phyloP scores from a whole-genome alignment of 2,797 vertebrate species.

The Platyrinchus mystaceus region DNA sequence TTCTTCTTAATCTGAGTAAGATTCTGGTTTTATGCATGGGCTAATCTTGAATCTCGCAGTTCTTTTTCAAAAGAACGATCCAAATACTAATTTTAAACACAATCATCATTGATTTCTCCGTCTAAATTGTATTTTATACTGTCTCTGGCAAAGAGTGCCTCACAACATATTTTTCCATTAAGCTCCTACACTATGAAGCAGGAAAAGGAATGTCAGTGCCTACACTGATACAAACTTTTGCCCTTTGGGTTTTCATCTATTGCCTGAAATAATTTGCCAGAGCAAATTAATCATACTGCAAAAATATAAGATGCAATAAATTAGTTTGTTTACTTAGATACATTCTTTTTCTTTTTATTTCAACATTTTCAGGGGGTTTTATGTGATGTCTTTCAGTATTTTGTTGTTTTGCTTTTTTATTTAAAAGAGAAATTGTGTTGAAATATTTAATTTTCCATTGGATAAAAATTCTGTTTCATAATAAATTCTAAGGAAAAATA shows the following conservation, averaged over 20 bases:
- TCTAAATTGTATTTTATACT: neutral
- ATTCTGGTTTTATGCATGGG: neutral
- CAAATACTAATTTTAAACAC: neutral
- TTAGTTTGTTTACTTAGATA: neutral
- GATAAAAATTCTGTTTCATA: neutral
- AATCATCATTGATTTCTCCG: neutral
- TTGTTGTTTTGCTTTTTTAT: neutral
- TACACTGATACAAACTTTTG: neutral
- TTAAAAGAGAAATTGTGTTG: neutral
- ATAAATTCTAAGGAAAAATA: neutral
- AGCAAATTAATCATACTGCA: rapidly evolving
- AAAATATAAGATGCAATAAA: neutral
- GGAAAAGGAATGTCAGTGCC: neutral
- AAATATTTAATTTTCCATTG: neutral
- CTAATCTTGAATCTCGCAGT: neutral
- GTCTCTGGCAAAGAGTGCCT: neutral
- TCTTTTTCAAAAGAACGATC: neutral
- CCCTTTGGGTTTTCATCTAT: neutral
- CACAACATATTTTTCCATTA: neutral
- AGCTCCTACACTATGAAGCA: neutral
- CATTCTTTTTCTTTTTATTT: neutral
- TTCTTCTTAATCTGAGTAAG: neutral
- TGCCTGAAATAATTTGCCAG: neutral
- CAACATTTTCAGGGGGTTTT: rapidly evolving
- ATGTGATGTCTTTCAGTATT: neutral